Percentiles rank a stretch among this genome's conserved stretches.
Evolutionary conservation across 2,113 vertebrate genomes (phyloP).

Genomic region (Thoracochromis brauschi): DNA sequence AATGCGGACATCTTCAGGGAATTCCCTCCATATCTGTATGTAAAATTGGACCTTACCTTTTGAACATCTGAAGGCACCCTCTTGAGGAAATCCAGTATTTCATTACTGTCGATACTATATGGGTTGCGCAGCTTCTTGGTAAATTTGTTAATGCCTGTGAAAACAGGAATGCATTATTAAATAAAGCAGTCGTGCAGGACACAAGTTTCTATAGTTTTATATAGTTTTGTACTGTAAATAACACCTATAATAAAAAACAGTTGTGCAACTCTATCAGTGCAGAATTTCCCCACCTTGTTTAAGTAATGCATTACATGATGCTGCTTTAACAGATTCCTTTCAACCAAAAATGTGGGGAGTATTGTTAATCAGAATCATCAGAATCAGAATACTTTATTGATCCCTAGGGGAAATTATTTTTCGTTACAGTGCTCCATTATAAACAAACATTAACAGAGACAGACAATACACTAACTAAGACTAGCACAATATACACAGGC

Average conservation of each 20-base stretch:
- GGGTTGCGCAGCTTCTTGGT: slow-evolving; percentile 95
- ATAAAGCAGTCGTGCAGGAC: slow-evolving; percentile 27
- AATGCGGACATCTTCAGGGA: slow-evolving; percentile 63
- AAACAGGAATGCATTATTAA: slow-evolving; percentile 60
- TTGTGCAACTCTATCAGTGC: background rate
- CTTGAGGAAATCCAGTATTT: slow-evolving; percentile 95
- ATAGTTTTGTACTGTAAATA: background rate
- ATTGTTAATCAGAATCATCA: background rate
- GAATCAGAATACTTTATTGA: background rate
- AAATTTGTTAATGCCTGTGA: slow-evolving; percentile 94
- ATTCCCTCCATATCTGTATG: slow-evolving; percentile 62
- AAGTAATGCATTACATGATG: background rate
- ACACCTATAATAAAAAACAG: background rate
- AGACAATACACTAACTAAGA: background rate
- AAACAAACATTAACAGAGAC: background rate
- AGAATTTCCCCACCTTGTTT: background rate
- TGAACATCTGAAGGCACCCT: slow-evolving; percentile 96
- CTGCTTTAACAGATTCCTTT: background rate
- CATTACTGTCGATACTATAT: slow-evolving; percentile 86
- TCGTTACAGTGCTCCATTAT: background rate
- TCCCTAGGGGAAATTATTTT: background rate
- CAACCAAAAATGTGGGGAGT: background rate
- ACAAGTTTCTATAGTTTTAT: background rate
- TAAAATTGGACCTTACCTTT: slow-evolving; percentile 83
- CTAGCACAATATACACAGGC: background rate